Evolutionary conservation across 2,797 vertebrate genomes (phyloP).

Genomic region (Discoglossus pictus): DNA sequence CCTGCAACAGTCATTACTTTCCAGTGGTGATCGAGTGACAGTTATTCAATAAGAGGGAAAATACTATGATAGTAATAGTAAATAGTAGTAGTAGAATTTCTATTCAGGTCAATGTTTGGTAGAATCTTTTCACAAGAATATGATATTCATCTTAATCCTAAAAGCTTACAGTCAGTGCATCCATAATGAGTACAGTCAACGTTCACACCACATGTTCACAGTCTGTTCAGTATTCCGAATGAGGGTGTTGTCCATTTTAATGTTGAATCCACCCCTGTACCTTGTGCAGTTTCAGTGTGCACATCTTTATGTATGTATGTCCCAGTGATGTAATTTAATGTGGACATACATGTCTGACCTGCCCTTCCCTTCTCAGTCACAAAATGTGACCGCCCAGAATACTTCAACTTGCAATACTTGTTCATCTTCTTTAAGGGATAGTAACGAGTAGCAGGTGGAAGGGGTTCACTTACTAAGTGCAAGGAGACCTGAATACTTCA

Average conservation of each 20-base stretch:
- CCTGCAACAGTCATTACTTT: too few relatives aligned
- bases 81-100: too few relatives aligned
- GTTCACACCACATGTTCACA: too few relatives aligned
- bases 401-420: constrained; percentile 39
- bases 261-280: constrained; percentile 25
- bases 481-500: constrained; percentile 19
- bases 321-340: constrained; percentile 36
- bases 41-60: too few relatives aligned
- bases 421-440: constrained; percentile 40
- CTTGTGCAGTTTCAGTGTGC: constrained; percentile 28
- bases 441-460: constrained; percentile 30
- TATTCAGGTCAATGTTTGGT: too few relatives aligned
- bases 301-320: constrained; percentile 25
- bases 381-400: constrained; percentile 41
- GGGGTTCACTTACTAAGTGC: constrained; percentile 23
- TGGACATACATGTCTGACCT: constrained; percentile 13
- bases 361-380: constrained; percentile 26
- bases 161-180: too few relatives aligned
- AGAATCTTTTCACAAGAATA: too few relatives aligned
- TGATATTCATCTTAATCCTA: too few relatives aligned
- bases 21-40: too few relatives aligned
- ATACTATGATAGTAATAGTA: too few relatives aligned
- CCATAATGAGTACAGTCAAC: too few relatives aligned
- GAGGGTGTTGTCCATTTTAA: constrained; percentile 37
- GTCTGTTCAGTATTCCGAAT: constrained; percentile 5